Conservation (phyloP, 2,888 invertebrate species). For the Philaethria dido region DNA sequence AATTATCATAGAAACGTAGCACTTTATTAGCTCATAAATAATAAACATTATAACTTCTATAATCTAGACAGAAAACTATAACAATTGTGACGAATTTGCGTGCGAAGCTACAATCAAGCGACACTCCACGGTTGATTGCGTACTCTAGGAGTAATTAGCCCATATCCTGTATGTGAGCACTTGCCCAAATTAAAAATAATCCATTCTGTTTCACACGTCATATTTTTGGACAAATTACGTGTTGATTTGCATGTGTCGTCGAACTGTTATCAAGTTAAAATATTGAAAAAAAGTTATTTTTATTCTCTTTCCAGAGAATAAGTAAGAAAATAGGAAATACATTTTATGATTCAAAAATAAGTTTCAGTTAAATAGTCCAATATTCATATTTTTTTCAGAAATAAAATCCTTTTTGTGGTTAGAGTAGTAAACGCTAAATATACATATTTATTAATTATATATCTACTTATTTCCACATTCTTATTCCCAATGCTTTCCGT, state of each 20-base stretch:
- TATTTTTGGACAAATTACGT: constrained; percentile 30
- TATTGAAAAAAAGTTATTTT: not conserved
- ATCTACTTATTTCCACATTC: too few species aligned
- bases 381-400: too few species aligned
- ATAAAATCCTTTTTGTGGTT: too few species aligned
- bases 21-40: constrained; percentile 26
- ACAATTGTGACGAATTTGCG: constrained; percentile 50
- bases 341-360: too few species aligned
- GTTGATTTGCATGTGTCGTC: constrained; percentile 28
- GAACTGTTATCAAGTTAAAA: constrained; percentile 8
- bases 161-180: constrained; percentile 40
- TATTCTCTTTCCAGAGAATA: not conserved
- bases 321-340: too few species aligned
- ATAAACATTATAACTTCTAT: constrained; percentile 12
- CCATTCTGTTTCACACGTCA: constrained; percentile 40
- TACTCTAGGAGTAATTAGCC: constrained; percentile 49
- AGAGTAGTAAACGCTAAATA: not conserved
- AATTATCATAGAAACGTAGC: constrained; percentile 17
- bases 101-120: constrained; percentile 58
- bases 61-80: constrained; percentile 29
- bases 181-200: constrained; percentile 45
- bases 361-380: too few species aligned
- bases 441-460: not conserved
- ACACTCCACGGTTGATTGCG: constrained; percentile 59
- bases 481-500: not conserved